Evolutionary conservation across 1,140 invertebrate species (phyloP).

Genomic region (Drosophila kurseongensis): DNA sequence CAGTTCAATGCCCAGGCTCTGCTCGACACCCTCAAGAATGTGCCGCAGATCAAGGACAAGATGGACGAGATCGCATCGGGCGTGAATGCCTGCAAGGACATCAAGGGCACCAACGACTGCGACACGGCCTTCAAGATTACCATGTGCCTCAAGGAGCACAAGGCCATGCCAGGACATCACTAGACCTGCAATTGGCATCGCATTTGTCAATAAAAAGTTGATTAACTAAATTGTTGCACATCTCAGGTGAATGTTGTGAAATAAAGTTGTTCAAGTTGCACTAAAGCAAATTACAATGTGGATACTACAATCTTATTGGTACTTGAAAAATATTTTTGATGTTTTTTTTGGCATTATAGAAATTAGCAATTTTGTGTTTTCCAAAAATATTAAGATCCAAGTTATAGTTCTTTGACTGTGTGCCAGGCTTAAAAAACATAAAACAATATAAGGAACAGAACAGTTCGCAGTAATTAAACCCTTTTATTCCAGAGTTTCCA

Average conservation of each 20-base stretch:
- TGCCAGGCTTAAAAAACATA: no score
- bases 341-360: no score
- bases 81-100: slow-evolving; percentile 66
- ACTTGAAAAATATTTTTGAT: no score
- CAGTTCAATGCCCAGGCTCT: slow-evolving; percentile 62
- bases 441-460: no score
- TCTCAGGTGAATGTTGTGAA: slow-evolving; percentile 30
- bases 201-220: neutral
- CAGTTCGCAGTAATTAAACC: no score
- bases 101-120: slow-evolving; percentile 69
- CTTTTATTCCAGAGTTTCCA: no score
- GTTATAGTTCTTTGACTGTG: no score
- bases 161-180: slow-evolving; percentile 37
- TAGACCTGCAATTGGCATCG: neutral
- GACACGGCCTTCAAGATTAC: slow-evolving; percentile 73
- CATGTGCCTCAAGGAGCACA: slow-evolving; percentile 75
- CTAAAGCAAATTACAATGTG: slow-evolving; percentile 26
- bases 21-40: slow-evolving; percentile 46
- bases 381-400: no score
- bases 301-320: no score
- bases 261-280: slow-evolving; percentile 57
- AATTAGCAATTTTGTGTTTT: no score
- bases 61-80: slow-evolving; percentile 60
- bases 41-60: slow-evolving; percentile 61
- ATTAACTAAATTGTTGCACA: neutral